A percentile compares a stretch with the other conserved stretches of the same genome.
These are phyloP conservation scores for cat (Felis catus) DNA, from an alignment of 2,113 vertebrate species.

Conservation along the genomic window F.catus_Fca126_mat1.0 CM031418.1:110731501-110732000, in stretches of 20 bases:
- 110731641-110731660: neutral
- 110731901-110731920: neutral
- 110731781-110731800: constrained; percentile 83
- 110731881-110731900: neutral
- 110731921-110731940: neutral
- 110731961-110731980: constrained; percentile 14
- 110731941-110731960: neutral
- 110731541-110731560: neutral
- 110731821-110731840: constrained; percentile 74
- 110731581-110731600: neutral
- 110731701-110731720: neutral
- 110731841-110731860: constrained; percentile 81
- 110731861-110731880: constrained; percentile 59
- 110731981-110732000: neutral
- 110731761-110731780: constrained; percentile 86
- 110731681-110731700: neutral
- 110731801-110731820: constrained; percentile 86
- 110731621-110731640: constrained; percentile 35
- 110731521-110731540: neutral
- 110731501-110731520: no score
- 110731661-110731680: neutral
- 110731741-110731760: constrained; percentile 89
- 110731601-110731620: neutral
- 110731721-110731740: constrained; percentile 61
- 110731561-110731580: neutral